Percentiles rank a stretch among this genome's conserved stretches.
Conservation (phyloP, 2,113 vertebrate genomes). For the Stercorarius parasiticus region DNA sequence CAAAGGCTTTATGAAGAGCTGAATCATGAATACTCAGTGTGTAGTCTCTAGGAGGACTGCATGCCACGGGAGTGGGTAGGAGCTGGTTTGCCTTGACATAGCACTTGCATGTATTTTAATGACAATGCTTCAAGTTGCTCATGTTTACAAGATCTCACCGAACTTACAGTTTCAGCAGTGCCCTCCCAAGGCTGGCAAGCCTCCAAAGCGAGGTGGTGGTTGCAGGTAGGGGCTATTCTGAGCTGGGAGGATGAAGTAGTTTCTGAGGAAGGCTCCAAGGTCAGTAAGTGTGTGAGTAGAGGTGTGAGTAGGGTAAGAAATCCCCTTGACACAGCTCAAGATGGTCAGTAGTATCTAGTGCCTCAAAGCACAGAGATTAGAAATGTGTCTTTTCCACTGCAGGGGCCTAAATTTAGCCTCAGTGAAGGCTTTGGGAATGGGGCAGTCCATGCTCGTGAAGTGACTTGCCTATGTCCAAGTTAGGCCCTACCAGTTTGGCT, state of each 20-base stretch:
- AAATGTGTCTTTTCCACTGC: neutral
- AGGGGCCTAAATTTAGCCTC: neutral
- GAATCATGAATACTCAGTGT: neutral
- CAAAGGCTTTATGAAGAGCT: neutral
- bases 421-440: neutral
- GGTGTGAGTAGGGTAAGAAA: neutral
- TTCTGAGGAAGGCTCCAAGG: neutral
- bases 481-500: neutral
- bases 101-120: rapidly evolving
- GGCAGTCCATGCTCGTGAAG: neutral
- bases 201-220: neutral
- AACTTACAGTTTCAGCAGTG: neutral
- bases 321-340: neutral
- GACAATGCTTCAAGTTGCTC: neutral
- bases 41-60: rapidly evolving
- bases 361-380: neutral
- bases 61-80: rapidly evolving
- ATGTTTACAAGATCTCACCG: rapidly evolving
- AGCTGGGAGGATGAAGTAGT: neutral
- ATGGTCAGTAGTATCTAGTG: neutral
- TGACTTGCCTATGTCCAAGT: neutral
- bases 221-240: neutral
- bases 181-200: neutral
- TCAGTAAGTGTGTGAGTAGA: neutral
- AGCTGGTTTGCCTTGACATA: neutral